Conservation (phyloP, 1,140 invertebrate genomes). For the Zaprionus tsacasi region DNA sequence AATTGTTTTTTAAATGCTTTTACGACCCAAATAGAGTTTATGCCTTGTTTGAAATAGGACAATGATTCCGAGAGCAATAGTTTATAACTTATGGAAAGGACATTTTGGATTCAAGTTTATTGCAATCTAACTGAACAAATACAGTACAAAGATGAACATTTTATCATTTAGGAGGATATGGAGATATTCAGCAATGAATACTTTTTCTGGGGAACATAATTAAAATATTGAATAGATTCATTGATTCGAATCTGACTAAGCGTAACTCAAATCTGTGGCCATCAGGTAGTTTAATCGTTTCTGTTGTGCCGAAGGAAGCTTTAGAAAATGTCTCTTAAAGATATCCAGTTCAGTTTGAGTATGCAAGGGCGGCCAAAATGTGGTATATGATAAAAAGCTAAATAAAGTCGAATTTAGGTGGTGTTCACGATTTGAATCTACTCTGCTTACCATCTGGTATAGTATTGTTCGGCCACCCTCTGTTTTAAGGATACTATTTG, state of each 20-base stretch:
- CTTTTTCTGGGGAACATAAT: no score
- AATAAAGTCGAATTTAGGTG: neutral
- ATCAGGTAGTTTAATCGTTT: constrained; percentile 49
- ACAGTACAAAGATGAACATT: no score
- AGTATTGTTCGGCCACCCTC: constrained; percentile 32
- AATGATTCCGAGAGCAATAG: no score
- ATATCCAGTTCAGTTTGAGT: constrained; percentile 43
- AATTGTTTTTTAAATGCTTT: neutral
- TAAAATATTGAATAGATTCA: no score
- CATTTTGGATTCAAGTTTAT: no score
- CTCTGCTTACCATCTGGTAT: constrained; percentile 29
- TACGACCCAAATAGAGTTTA: neutral
- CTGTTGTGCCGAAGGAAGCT: constrained; percentile 30
- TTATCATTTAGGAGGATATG: no score
- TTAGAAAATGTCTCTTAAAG: constrained; percentile 52
- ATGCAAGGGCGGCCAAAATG: constrained; percentile 59
- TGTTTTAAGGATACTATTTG: constrained; percentile 8
- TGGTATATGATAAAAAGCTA: constrained; percentile 47
- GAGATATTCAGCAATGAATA: no score
- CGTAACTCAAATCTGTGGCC: constrained; percentile 36
- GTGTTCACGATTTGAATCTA: neutral
- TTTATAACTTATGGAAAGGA: no score
- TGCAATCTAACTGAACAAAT: no score
- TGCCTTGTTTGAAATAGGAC: neutral
- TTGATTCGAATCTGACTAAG: neutral